phyloP scores from a whole-genome alignment of 2,113 vertebrate species.

The Okapia johnstoni region DNA sequence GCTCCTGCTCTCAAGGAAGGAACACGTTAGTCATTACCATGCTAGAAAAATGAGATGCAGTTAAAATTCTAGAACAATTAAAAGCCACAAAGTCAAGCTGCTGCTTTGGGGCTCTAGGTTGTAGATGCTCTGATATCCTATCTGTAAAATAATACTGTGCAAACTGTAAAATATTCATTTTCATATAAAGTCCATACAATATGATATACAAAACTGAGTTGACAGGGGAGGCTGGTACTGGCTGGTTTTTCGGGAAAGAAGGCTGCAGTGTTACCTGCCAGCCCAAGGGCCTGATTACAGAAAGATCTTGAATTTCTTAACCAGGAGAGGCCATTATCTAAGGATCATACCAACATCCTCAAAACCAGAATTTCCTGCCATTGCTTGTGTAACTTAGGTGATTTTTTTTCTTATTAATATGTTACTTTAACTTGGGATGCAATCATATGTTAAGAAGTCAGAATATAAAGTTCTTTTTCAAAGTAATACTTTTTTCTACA shows the following conservation, averaged over 20 bases:
- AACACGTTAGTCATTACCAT: conserved; percentile 79
- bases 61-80: conserved; percentile 75
- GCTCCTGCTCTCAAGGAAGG: conserved; percentile 76
- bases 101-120: conserved; percentile 56
- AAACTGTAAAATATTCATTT: conserved; percentile 78
- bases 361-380: conserved; percentile 4
- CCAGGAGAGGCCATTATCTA: not conserved
- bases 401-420: not conserved
- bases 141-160: conserved; percentile 73
- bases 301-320: not conserved
- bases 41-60: conserved; percentile 83
- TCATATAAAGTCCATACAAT: conserved; percentile 72
- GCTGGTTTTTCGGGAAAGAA: not conserved
- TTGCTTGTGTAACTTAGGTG: not conserved
- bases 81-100: conserved; percentile 73
- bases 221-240: conserved; percentile 39
- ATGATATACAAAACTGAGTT: conserved; percentile 74
- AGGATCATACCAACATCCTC: not conserved
- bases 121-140: conserved; percentile 34
- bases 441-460: conserved; percentile 57
- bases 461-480: conserved; percentile 29
- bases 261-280: not conserved
- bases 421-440: not conserved
- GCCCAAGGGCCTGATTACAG: not conserved
- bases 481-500: not conserved